Percentiles rank a stretch among this genome's conserved stretches.
Evolutionary conservation across 2,113 vertebrate species (phyloP).

Genomic region (Podiceps cristatus): DNA sequence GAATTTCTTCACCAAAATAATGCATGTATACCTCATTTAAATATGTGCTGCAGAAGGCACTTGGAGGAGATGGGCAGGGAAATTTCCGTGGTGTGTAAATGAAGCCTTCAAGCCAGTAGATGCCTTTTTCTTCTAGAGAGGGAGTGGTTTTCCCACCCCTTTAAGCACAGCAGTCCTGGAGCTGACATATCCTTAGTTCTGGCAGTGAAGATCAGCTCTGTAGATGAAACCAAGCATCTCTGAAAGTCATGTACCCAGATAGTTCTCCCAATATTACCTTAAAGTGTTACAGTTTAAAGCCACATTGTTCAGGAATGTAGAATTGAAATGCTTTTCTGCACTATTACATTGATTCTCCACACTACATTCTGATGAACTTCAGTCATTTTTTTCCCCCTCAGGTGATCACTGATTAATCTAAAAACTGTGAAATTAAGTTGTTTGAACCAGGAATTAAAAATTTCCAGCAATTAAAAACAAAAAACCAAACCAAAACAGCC

Average conservation of each 20-base stretch:
- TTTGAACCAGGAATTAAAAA: conserved; percentile 62
- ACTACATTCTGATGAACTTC: neutral
- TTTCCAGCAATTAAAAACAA: conserved; percentile 55
- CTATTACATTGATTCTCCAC: neutral
- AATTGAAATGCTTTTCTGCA: neutral
- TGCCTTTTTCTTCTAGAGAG: neutral
- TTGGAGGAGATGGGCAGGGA: neutral
- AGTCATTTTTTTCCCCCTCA: neutral
- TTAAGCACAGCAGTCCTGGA: neutral
- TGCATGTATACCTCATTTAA: neutral
- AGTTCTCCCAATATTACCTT: neutral
- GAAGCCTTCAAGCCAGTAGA: neutral
- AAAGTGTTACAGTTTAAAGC: neutral
- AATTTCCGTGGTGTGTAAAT: neutral
- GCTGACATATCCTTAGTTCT: neutral
- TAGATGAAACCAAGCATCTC: neutral
- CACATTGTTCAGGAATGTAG: neutral
- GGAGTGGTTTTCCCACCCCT: neutral
- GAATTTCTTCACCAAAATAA: neutral
- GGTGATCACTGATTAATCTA: conserved; percentile 47
- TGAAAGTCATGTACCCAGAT: neutral
- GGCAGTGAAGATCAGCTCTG: neutral
- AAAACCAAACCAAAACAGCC: conserved; percentile 42
- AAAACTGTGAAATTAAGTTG: conserved; percentile 62
- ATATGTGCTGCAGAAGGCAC: neutral